Base-by-base conservation (phyloP, 2,113 vertebrate genomes). In the Corythornis cristatus region DNA sequence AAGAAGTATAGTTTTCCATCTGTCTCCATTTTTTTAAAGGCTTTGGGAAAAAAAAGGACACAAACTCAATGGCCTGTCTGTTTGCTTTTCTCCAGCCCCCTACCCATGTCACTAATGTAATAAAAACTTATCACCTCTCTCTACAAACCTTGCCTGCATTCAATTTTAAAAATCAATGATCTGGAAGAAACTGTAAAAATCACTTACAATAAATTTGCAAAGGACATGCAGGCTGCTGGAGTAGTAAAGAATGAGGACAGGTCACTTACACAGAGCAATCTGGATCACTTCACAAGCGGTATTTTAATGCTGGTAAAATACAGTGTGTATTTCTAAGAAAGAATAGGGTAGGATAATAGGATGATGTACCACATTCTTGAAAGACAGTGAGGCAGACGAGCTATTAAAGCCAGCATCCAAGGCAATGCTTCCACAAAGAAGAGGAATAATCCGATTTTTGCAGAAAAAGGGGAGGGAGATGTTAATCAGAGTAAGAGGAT, bases 131-230 rank as follows among this genome's bases (percentile, higher is more conserved):
- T 42, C 89, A 91, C 71, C 33, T 73, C 75, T 87, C 85, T 91
- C 82, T 83, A 73, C 71, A 89, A 96, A 96, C 78, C 82, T 77
- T 87, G 75, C 82, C 91, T 95, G 85, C 89, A 83, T 89, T 93
- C 95, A 89, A 93, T 95, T 95, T 95, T 95, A 87, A 92, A 96
- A 96, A 95, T 92, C 94, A 95, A 89, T 91, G 95, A 91, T 93
- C 78, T 86, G 78, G 81, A 95, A 95, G 81, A 95, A 96, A 95
- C 89, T 80, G 67, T 80, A 92, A 94, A 94, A 96, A 92, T 85
- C 75, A 88, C 75, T 74, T 73, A 75, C 94, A 92, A 85, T 95
- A 94, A 94, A 93, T 94, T 92, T 89, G 71, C 87, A 83, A 87
- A 94, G 89, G 81, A 87, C 62, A 23, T 28, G 43, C 50, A 92